phyloP scores from a whole-genome alignment of 2,113 vertebrate genomes.

The Collichthys lucidus region DNA sequence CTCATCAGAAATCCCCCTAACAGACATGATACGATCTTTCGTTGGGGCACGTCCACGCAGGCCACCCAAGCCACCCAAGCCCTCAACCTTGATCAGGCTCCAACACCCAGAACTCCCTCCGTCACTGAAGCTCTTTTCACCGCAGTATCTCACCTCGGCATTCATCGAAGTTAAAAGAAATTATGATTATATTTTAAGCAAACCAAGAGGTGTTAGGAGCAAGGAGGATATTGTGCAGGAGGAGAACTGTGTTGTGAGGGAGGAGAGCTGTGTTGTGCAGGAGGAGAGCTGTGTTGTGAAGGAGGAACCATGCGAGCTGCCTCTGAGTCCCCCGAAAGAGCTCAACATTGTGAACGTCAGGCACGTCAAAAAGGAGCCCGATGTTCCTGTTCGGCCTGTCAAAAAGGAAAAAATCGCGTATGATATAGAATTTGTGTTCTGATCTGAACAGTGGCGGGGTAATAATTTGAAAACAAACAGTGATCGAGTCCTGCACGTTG shows the following conservation, averaged over 20 bases:
- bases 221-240: not conserved
- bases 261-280: not conserved
- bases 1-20: not conserved
- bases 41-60: not conserved
- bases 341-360: too few relatives aligned
- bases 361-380: not conserved
- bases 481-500: not conserved
- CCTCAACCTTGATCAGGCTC: not conserved
- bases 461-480: not conserved
- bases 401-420: slow-evolving; percentile 46
- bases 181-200: slow-evolving; percentile 69
- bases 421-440: slow-evolving; percentile 67
- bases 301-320: slow-evolving; percentile 1
- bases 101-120: slow-evolving; percentile 24
- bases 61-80: not conserved
- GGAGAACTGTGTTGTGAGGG: not conserved
- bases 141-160: slow-evolving; percentile 66
- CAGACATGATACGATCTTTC: not conserved
- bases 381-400: too few relatives aligned
- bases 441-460: not conserved
- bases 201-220: not conserved
- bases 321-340: not conserved
- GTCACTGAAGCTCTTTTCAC: slow-evolving; percentile 61
- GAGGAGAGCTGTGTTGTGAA: slow-evolving; percentile 11
- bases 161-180: slow-evolving; percentile 71